These are phyloP conservation scores for Lathamus discolor DNA, from an alignment of 2,113 vertebrate genomes.

Conservation along the genomic window DNA sequence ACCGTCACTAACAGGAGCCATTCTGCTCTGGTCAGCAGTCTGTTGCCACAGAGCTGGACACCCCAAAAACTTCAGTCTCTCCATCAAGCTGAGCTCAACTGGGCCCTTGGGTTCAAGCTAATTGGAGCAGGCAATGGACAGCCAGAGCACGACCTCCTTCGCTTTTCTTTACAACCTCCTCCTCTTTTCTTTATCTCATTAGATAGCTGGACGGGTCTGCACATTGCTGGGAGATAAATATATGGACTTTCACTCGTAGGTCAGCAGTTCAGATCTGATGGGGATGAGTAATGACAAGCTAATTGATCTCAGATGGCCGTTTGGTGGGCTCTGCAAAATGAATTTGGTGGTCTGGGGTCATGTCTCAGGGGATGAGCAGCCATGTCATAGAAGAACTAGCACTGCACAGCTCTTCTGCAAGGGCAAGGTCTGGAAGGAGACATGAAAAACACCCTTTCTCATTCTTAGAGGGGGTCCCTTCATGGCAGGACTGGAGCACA, in stretches of 20 bases:
- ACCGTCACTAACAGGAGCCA: background rate
- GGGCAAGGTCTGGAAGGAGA: background rate
- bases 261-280: slow-evolving; percentile 47
- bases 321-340: slow-evolving; percentile 47
- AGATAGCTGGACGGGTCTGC: background rate
- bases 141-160: background rate
- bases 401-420: background rate
- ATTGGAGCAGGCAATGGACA: background rate
- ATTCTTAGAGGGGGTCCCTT: background rate
- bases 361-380: background rate
- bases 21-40: background rate
- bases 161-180: slow-evolving; percentile 26
- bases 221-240: slow-evolving; percentile 5
- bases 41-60: background rate
- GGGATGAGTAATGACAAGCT: slow-evolving; percentile 53
- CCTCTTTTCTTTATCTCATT: background rate
- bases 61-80: background rate
- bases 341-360: slow-evolving; percentile 37
- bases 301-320: slow-evolving; percentile 46
- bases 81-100: background rate
- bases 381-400: background rate
- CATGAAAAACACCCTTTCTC: background rate
- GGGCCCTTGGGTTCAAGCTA: slow-evolving; percentile 9
- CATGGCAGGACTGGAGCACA: fast-evolving
- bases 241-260: slow-evolving; percentile 8